Percentiles rank a stretch among this genome's conserved stretches.
Evolutionary conservation across 64 coral and sea anemone species (phyloP).

Genomic region (Montipora foliosa): DNA sequence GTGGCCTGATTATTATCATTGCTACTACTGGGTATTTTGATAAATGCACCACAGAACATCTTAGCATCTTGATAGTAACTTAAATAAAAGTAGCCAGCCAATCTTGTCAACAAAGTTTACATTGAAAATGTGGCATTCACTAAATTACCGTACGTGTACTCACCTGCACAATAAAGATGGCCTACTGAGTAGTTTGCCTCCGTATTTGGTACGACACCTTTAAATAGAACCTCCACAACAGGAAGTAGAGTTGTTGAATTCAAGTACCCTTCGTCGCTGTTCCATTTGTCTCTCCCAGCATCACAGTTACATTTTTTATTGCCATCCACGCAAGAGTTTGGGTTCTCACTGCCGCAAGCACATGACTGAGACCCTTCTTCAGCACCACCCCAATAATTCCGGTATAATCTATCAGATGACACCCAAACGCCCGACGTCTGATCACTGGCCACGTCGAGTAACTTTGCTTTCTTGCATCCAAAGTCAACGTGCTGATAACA

Average conservation of each 20-base stretch:
- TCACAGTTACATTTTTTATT: slow-evolving; percentile 86
- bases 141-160: not conserved
- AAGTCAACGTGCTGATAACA: slow-evolving; percentile 83
- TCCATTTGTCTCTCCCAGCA: slow-evolving; percentile 32
- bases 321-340: slow-evolving; percentile 37
- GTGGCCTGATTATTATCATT: too few relatives aligned
- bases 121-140: not conserved
- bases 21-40: too few relatives aligned
- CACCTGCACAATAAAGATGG: slow-evolving; percentile 77
- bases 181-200: slow-evolving; percentile 90
- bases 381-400: slow-evolving; percentile 86
- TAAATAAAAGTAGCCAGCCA: too few relatives aligned
- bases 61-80: too few relatives aligned
- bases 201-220: slow-evolving; percentile 30
- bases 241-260: slow-evolving; percentile 64
- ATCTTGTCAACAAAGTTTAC: too few relatives aligned
- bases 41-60: too few relatives aligned
- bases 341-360: slow-evolving; percentile 52
- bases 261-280: slow-evolving; percentile 66
- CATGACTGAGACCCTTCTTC: slow-evolving; percentile 41
- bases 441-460: not conserved
- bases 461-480: slow-evolving; percentile 72
- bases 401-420: slow-evolving; percentile 44
- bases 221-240: slow-evolving; percentile 78
- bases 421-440: slow-evolving; percentile 71